Evolutionary conservation across 2,888 invertebrate species (phyloP), one percentile per base, ranked within the genome.

Genomic region (Meta bourneti): DNA sequence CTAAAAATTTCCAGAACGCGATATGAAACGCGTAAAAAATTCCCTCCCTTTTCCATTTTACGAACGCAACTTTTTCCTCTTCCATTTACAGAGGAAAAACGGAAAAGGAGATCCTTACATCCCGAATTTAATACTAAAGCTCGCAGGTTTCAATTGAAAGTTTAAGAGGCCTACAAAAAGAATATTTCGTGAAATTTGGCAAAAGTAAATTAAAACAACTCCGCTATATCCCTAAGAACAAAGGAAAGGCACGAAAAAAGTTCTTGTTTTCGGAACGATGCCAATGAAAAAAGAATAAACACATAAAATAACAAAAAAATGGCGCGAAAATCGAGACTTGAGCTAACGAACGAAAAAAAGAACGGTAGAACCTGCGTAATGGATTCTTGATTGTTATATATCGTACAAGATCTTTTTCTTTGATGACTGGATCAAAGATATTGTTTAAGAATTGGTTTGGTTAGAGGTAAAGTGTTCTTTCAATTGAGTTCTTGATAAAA

Each of bases 91-190:
- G 16, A 0, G 11, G 61, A 16, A 61, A 16, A 61, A 61, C 11
- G 61, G 13, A 61, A 61, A 61, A 16, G 34, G 34, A 1, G 34
- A 34, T 16, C 61, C 61, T 61, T 61, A 61, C 61, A 61, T 61
- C 61, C 61, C 34, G 34, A 34, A 34, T 34, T 4, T 34, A 61
- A 61, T 61, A 16, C 13, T 16, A 61, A 61, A 61, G 61, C 61
- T 61, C 61, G 61, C 61, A 61, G 61, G 61, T 61, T 61, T 61
- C 61, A 61, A 61, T 61, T 61, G 61, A 61, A 61, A 61, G 61
- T 61, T 61, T 61, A 61, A 61, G 61, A 61, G 61, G 9, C 11
- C 34, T 5, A 61, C 61, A 61, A 61, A 61, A 61, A 61, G 61
- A 61, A 61, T 61, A 61, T 16, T 7, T 61, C 61, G 61, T 5